Conservation (phyloP, 2,888 invertebrate genomes). For the Eulithis testata region DNA sequence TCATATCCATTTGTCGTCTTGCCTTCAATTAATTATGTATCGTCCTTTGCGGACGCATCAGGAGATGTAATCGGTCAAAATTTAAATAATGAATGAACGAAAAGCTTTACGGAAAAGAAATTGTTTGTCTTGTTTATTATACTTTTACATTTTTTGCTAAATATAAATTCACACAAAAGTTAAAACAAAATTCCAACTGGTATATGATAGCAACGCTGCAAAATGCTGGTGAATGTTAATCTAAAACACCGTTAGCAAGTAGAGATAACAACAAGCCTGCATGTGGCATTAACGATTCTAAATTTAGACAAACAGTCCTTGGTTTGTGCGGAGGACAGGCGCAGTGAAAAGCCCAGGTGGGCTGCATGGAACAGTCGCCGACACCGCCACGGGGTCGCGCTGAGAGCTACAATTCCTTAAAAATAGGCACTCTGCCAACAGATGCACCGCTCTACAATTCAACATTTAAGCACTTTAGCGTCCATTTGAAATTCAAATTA, state of each 20-base stretch:
- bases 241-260: constrained; percentile 37
- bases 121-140: not conserved
- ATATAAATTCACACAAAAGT: too few species aligned
- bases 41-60: constrained; percentile 27
- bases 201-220: constrained; percentile 1
- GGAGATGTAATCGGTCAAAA: constrained; percentile 38
- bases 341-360: constrained; percentile 47
- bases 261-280: constrained; percentile 46
- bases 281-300: constrained; percentile 57
- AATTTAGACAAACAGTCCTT: constrained; percentile 61
- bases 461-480: constrained; percentile 52
- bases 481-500: constrained; percentile 49
- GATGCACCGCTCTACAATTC: constrained; percentile 54
- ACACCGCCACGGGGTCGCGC: constrained; percentile 44
- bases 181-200: not conserved
- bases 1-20: constrained; percentile 36
- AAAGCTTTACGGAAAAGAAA: constrained; percentile 1
- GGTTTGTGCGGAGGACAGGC: constrained; percentile 54
- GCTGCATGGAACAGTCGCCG: constrained; percentile 46
- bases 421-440: constrained; percentile 71
- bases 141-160: too few species aligned
- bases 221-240: constrained; percentile 31
- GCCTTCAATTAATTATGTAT: constrained; percentile 38
- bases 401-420: constrained; percentile 54
- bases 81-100: constrained; percentile 21